A percentile compares a stretch with the other conserved stretches of the same genome.
These are phyloP conservation scores for Lamellibrachia columna DNA, from an alignment of 2,888 invertebrate genomes.

Conservation along the genomic window DNA sequence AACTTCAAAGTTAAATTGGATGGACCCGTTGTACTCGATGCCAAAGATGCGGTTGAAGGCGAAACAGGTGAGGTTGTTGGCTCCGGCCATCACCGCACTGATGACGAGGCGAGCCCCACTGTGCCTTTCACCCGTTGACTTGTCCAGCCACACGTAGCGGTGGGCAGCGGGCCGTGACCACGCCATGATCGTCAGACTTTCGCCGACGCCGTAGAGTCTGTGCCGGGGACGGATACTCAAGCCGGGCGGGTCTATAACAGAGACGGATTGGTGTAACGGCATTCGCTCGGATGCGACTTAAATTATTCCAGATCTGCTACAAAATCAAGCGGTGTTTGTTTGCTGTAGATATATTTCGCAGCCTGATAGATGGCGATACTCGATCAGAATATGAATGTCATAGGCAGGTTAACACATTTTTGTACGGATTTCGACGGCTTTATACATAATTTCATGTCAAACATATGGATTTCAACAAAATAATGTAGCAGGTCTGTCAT, in stretches of 20 bases:
- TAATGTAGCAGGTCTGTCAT: too few species aligned
- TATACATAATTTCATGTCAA: too few species aligned
- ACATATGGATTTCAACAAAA: too few species aligned
- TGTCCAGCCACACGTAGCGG: conserved; percentile 2
- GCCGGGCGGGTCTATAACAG: not conserved
- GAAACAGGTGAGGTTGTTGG: not conserved
- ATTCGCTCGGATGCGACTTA: too few species aligned
- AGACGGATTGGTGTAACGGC: not conserved
- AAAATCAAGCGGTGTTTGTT: too few species aligned
- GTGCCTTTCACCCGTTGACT: not conserved
- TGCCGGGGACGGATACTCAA: not conserved
- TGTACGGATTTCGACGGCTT: too few species aligned
- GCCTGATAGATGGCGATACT: too few species aligned
- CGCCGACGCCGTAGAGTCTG: not conserved
- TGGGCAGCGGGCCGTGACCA: not conserved
- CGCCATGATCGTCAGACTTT: not conserved
- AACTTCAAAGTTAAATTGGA: not conserved
- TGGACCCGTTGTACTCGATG: not conserved
- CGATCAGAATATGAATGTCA: too few species aligned
- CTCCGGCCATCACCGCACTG: not conserved
- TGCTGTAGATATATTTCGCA: too few species aligned
- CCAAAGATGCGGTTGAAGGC: not conserved
- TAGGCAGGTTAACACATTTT: too few species aligned
- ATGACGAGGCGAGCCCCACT: not conserved
- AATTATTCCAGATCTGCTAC: too few species aligned